Evolutionary conservation across 2,888 invertebrate genomes (phyloP).

Genomic region (Poecilobothrus nobilitatus): DNA sequence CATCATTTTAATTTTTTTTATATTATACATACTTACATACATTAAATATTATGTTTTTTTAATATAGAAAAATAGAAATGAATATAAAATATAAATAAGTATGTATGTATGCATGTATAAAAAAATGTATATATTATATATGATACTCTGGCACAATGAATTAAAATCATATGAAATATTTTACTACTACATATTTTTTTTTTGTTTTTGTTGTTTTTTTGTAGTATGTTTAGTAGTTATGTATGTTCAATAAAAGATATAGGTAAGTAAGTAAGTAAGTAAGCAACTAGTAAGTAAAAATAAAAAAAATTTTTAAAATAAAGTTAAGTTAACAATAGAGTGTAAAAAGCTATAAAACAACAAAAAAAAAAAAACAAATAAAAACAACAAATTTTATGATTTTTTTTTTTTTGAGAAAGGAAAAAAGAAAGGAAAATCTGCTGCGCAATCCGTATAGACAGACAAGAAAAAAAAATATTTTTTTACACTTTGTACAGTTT

Average conservation of each 20-base stretch:
- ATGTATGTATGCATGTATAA: too few relatives aligned
- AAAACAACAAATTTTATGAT: too few relatives aligned
- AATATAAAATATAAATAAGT: too few relatives aligned
- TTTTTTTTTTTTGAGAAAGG: not conserved
- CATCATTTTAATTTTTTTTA: too few relatives aligned
- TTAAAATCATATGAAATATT: not conserved
- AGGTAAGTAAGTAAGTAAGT: slow-evolving; percentile 6
- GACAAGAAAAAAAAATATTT: not conserved
- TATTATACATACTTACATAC: too few relatives aligned
- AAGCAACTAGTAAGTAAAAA: not conserved
- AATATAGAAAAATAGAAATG: too few relatives aligned
- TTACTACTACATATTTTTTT: not conserved
- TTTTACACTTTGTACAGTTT: slow-evolving; percentile 3
- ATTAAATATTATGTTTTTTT: too few relatives aligned
- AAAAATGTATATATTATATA: too few relatives aligned
- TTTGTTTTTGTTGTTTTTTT: not conserved
- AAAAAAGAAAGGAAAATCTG: slow-evolving; percentile 6
- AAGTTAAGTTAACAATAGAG: not conserved
- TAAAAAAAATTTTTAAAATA: not conserved
- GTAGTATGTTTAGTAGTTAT: not conserved
- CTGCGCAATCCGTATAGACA: slow-evolving; percentile 4
- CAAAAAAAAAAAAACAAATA: too few relatives aligned
- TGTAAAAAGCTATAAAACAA: not conserved
- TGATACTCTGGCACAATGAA: not conserved
- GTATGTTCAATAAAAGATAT: not conserved